Evolutionary conservation across 1,140 invertebrate genomes (phyloP).

Genomic region (Dreissena rostriformis): DNA sequence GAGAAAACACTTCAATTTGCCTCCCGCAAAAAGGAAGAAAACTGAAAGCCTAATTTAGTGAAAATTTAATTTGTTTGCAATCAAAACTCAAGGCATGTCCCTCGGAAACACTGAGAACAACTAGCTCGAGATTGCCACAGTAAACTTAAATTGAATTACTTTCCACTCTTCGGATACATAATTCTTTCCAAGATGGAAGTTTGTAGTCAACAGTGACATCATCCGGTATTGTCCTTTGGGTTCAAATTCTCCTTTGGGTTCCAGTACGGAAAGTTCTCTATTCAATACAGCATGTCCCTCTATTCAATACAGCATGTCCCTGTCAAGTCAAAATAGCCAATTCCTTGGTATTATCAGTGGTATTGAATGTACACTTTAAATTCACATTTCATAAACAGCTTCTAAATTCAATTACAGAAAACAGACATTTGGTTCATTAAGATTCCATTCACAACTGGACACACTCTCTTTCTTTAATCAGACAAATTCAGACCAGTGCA

Average conservation of each 20-base stretch:
- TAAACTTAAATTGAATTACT: slow-evolving; percentile 58
- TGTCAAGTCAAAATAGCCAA: background rate
- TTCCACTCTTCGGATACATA: slow-evolving; percentile 54
- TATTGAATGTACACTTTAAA: background rate
- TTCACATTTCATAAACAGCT: background rate
- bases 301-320: background rate
- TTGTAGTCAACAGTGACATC: background rate
- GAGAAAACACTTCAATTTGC: slow-evolving; percentile 31
- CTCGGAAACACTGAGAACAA: slow-evolving; percentile 34
- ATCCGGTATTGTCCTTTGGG: no score
- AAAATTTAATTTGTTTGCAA: slow-evolving; percentile 59
- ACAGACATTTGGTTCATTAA: background rate
- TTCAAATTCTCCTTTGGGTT: no score
- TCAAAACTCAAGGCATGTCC: slow-evolving; percentile 57
- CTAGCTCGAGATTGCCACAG: slow-evolving; percentile 24
- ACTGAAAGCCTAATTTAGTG: slow-evolving; percentile 53
- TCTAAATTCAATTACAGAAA: background rate
- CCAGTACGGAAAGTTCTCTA: no score
- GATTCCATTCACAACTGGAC: background rate
- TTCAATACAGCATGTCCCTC: background rate
- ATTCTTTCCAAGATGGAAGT: slow-evolving; percentile 46
- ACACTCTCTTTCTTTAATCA: background rate
- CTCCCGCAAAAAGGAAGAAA: slow-evolving; percentile 41
- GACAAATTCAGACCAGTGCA: no score
- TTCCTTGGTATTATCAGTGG: background rate